phyloP scores from a whole-genome alignment of 2,888 invertebrate genomes.

The Pantelozetes paolii region DNA sequence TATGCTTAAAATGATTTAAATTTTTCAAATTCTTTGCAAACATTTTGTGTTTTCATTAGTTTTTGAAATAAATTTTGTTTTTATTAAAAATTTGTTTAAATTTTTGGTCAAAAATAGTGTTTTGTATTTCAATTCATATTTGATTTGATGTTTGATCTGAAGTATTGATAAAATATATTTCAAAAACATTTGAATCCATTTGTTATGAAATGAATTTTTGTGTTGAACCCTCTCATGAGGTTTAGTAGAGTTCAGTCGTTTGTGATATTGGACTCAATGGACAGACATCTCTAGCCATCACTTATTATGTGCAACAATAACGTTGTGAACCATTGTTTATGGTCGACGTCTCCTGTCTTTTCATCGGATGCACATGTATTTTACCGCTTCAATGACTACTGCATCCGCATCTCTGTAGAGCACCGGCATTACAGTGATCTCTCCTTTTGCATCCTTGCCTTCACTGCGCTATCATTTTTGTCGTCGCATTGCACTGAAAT shows the following conservation, averaged over 20 bases:
- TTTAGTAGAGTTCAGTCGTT: conserved; percentile 11
- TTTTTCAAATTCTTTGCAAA: background rate
- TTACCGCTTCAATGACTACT: conserved; percentile 36
- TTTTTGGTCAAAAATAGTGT: background rate
- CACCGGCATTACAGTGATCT: background rate
- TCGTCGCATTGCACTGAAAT: background rate
- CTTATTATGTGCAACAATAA: conserved; percentile 38
- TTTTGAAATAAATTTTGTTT: background rate
- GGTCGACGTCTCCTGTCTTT: conserved; percentile 38
- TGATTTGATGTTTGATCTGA: too few species aligned
- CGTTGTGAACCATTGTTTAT: conserved; percentile 32
- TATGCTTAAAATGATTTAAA: background rate
- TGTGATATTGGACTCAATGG: conserved; percentile 10
- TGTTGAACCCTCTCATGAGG: conserved; percentile 15
- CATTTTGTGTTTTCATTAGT: background rate
- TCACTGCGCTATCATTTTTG: conserved; percentile 28
- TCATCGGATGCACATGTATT: conserved; percentile 37
- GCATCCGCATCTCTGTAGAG: conserved; percentile 28
- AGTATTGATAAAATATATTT: background rate
- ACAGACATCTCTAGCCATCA: conserved; percentile 5
- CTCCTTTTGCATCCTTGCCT: conserved; percentile 28
- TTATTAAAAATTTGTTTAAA: background rate
- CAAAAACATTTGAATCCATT: background rate
- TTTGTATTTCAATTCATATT: background rate
- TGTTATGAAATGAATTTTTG: background rate